phyloP scores from a whole-genome alignment of 2,113 vertebrate genomes.

The Ceyx melanurus region DNA sequence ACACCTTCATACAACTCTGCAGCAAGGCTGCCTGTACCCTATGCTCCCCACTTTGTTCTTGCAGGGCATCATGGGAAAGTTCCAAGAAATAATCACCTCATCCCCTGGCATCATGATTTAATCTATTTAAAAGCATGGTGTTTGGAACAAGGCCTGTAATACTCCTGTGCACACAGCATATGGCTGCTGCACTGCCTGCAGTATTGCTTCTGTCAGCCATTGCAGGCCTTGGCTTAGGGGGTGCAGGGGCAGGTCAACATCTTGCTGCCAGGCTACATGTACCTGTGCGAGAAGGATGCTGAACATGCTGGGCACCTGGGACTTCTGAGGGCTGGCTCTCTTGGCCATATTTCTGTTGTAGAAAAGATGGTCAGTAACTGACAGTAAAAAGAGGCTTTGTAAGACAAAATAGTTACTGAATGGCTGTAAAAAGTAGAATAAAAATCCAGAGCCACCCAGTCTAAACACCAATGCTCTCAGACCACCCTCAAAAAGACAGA shows the following conservation, averaged over 20 bases:
- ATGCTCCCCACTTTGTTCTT: not conserved
- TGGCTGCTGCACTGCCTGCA: not conserved
- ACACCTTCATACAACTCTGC: not conserved
- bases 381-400: not conserved
- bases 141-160: not conserved
- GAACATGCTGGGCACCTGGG: not conserved
- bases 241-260: not conserved
- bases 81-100: not conserved
- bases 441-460: not conserved
- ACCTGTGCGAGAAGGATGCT: not conserved
- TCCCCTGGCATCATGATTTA: not conserved
- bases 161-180: not conserved
- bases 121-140: not conserved
- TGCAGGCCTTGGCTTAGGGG: not conserved
- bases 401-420: not conserved
- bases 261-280: not conserved
- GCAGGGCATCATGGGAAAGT: not conserved
- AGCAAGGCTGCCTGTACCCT: not conserved
- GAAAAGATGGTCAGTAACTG: not conserved
- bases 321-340: not conserved
- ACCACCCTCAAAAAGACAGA: fast-evolving
- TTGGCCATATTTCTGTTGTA: not conserved
- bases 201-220: not conserved
- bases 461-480: not conserved
- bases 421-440: not conserved